These are phyloP conservation scores for Argya squamiceps DNA, from an alignment of 2,797 vertebrate genomes.

Conservation along the genomic window DNA sequence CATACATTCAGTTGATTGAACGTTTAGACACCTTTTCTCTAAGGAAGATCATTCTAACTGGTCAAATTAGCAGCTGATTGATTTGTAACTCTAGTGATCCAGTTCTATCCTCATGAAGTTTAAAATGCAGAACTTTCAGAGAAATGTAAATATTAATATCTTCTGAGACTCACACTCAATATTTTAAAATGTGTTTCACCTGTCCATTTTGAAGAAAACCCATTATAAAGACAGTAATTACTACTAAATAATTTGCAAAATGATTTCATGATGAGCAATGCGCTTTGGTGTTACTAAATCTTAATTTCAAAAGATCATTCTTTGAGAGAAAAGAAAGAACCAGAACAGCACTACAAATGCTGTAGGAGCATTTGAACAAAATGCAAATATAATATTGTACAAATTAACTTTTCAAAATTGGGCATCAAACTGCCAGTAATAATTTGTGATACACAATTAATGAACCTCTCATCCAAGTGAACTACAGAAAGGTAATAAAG, in stretches of 20 bases:
- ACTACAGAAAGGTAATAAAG: background rate
- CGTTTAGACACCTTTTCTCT: background rate
- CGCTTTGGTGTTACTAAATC: background rate
- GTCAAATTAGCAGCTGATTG: background rate
- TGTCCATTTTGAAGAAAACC: conserved; percentile 4
- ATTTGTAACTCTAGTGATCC: background rate
- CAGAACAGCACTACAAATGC: background rate
- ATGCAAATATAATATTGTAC: background rate
- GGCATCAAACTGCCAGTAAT: background rate
- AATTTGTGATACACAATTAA: background rate
- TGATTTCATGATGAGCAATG: background rate
- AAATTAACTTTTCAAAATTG: background rate
- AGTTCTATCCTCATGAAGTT: background rate
- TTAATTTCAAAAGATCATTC: background rate
- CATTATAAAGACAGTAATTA: conserved; percentile 22
- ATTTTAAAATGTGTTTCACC: conserved; percentile 44
- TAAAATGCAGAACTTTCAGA: background rate
- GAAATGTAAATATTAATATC: background rate
- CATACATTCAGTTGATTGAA: background rate
- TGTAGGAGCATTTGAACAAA: too few relatives aligned
- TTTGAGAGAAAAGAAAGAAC: conserved; percentile 10
- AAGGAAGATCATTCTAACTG: background rate
- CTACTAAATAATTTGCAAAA: conserved; percentile 39
- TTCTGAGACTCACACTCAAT: conserved; percentile 16
- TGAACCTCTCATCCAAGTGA: background rate